phyloP scores from a whole-genome alignment of 2,797 vertebrate species.

The Clarias laeviceps region DNA sequence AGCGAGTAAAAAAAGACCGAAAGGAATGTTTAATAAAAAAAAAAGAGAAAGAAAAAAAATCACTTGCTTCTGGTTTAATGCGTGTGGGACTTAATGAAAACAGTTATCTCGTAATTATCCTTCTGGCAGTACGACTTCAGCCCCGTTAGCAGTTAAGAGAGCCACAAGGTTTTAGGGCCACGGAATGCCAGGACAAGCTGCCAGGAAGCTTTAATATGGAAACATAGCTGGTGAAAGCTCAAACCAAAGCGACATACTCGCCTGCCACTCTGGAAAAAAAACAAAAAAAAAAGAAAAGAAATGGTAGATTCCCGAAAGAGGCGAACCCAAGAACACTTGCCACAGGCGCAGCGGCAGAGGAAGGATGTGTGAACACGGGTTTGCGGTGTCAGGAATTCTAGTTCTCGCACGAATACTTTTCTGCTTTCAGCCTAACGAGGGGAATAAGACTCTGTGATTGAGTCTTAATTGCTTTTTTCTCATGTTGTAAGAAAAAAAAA shows the following conservation, averaged over 20 bases:
- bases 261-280: neutral
- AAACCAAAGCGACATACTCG: slow-evolving; percentile 42
- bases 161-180: slow-evolving; percentile 73
- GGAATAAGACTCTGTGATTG: neutral
- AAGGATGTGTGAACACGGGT: slow-evolving; percentile 40
- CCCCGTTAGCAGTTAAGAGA: slow-evolving; percentile 71
- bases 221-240: slow-evolving; percentile 67
- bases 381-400: slow-evolving; percentile 36
- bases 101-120: slow-evolving; percentile 73
- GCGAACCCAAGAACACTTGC: slow-evolving; percentile 34
- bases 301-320: slow-evolving; percentile 37
- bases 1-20: neutral
- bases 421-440: neutral
- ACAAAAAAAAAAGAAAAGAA: neutral
- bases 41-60: slow-evolving; percentile 42
- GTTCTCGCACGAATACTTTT: slow-evolving; percentile 21
- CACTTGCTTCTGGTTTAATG: slow-evolving; percentile 64
- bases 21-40: slow-evolving; percentile 39
- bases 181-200: slow-evolving; percentile 67
- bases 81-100: slow-evolving; percentile 74
- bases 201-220: slow-evolving; percentile 76
- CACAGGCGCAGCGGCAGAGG: neutral
- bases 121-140: slow-evolving; percentile 69
- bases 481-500: neutral
- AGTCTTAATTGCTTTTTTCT: neutral